A percentile compares a stretch with the other conserved stretches of the same genome.
phyloP scores from a whole-genome alignment of 2,888 invertebrate genomes.

The Synergus japonicus region DNA sequence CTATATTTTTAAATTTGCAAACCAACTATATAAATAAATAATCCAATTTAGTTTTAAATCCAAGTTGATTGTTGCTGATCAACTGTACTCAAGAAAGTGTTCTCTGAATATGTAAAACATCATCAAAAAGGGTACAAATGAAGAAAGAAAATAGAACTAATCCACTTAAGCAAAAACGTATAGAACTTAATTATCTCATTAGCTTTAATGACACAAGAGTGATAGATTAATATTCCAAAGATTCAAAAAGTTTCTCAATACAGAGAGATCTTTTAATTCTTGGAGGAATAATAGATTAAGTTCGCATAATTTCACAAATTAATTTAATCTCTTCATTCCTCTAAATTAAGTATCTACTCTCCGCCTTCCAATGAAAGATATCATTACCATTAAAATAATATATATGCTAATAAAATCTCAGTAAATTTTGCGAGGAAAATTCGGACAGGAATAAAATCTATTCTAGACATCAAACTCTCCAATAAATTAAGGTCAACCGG shows the following conservation, averaged over 20 bases:
- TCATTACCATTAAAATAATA: neutral
- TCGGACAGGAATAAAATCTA: neutral
- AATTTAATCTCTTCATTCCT: neutral
- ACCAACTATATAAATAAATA: neutral
- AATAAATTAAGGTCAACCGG: neutral
- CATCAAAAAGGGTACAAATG: neutral
- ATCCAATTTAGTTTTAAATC: neutral
- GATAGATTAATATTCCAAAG: neutral
- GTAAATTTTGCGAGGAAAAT: neutral
- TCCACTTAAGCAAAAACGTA: too few species aligned
- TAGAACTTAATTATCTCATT: neutral
- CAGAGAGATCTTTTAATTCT: neutral
- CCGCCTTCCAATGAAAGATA: neutral
- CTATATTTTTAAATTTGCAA: neutral
- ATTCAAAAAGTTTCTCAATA: neutral
- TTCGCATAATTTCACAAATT: neutral
- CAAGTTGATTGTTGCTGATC: neutral
- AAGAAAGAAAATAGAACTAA: neutral
- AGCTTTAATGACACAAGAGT: neutral
- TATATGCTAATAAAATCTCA: conserved; percentile 2
- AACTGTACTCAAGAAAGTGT: neutral
- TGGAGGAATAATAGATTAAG: neutral
- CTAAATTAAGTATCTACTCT: neutral
- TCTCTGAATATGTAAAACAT: neutral
- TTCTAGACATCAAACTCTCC: neutral